Evolutionary conservation across 2,888 invertebrate species (phyloP), one percentile per base, ranked within the genome.

Genomic region (Coenonympha arcania): DNA sequence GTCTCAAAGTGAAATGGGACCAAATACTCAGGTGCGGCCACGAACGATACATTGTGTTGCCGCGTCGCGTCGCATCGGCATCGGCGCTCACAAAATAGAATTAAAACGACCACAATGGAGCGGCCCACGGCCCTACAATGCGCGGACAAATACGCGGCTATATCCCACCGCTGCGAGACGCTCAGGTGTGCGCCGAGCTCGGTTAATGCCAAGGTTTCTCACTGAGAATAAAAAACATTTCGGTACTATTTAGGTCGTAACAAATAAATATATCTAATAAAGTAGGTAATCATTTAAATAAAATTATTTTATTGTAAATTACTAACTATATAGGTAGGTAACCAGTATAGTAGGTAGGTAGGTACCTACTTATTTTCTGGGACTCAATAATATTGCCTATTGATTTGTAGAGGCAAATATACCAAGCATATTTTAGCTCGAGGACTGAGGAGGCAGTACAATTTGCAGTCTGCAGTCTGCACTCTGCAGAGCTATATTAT

Each of bases 31-130:
- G 81, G 81, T 81, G 82, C 73, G 79, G 60, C 57, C 56, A 46
- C 56, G 50, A 60, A 57, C 63, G 62, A 70, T 75, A 78, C 77
- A 77, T 71, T 77, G 77, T 76, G 70, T 69, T 64, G 67, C 61
- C 66, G 60, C 65, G 61, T 64, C 63, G 60, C 57, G 59, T 60
- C 54, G n/a, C n/a, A n/a, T n/a, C n/a, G n/a, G n/a, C n/a, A n/a
- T n/a, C 59, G 66, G 64, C 68, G 59, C 65, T 68, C 70, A 67
- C 60, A 60, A 65, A 81, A 80, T 76, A 80, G 75, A 80, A 80
- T 77, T 76, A 81, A 81, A 84, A 78, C 73, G 73, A 64, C 71
- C 72, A 82, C 81, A 82, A 82, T 79, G 77, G 71, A 65, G 65
- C 69, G 66, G 74, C 72, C 68, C n/a, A n/a, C n/a, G n/a, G n/a